Base-by-base conservation (phyloP, 2,113 vertebrate genomes). In the Polypterus senegalus region DNA sequence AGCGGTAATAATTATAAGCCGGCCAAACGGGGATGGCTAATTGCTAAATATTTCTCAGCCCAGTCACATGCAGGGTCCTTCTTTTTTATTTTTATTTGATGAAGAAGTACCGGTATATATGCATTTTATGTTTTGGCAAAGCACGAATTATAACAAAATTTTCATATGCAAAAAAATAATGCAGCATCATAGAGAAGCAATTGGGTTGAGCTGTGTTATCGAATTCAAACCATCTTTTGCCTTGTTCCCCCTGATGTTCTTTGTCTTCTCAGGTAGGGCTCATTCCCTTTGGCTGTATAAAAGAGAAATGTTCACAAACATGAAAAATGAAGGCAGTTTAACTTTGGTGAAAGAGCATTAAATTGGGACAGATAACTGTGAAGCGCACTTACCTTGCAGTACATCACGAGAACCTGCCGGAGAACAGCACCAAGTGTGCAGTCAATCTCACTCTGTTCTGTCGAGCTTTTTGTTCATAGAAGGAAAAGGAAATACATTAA, bases 1-100 rank as follows among this genome's bases (percentile, higher is more conserved):
- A 77, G 87, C 82, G 77, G 84, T 85, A 87, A 84, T 89, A 89
- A 92, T 93, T 93, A 89, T 85, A 89, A 91, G 83, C 85, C 82
- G 83, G 72, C 83, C 83, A 83, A 76, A 94, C 89, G 73, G 79
- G 81, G 77, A 80, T 77, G 77, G 79, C 77, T 87, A 83, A 85
- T 85, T 87, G 82, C 80, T 76, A 74, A 73, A 75, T 72, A 79
- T 77, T 83, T 73, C 71, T 71, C 69, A 77, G 77, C 67, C 73
- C 61, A 75, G 83, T 80, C 73, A 66, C 74, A 74, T 77, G 76
- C 77, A 63, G 74, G 79, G 74, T 77, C 76, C 77, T 77, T 76
- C 70, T 73, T 69, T 56, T 66, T 2, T 51, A 6, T 51, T 65
- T 63, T 66, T 62, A 53, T 55, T 56, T 45, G 61, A 52, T 62